A percentile compares a stretch with the other conserved stretches of the same genome.
Conservation (phyloP, 2,113 vertebrate species). For the Recurvirostra avosetta region DNA sequence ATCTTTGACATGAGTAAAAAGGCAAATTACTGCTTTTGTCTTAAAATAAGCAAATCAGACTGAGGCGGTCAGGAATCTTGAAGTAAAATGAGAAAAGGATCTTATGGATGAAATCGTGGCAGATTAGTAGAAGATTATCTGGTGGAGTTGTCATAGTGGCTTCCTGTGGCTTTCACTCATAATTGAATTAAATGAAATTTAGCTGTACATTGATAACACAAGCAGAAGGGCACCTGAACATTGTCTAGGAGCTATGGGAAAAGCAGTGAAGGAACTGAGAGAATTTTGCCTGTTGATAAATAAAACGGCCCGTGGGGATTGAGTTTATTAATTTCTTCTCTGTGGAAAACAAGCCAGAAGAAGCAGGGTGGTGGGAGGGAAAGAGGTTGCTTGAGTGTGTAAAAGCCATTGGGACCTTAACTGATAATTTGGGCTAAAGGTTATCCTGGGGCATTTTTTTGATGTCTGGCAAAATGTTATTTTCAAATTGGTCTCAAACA, state of each 20-base stretch:
- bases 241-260: neutral
- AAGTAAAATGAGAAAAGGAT: neutral
- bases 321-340: neutral
- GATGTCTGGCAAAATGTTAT: neutral
- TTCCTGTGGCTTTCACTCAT: neutral
- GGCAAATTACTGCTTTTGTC: neutral
- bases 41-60: neutral
- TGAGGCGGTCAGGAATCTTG: neutral
- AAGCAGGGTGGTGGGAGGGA: neutral
- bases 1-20: neutral
- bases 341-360: neutral
- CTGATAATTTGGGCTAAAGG: neutral
- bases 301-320: neutral
- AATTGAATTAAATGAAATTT: slow-evolving; percentile 22
- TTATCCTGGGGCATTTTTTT: neutral
- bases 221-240: neutral
- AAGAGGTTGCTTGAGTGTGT: neutral
- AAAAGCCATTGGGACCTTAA: neutral
- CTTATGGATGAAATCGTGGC: neutral
- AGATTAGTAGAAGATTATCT: neutral
- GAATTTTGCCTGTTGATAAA: neutral
- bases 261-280: neutral
- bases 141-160: neutral
- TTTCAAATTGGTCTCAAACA: neutral
- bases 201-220: neutral